These are phyloP conservation scores for Dynastes hyllus DNA, from an alignment of 2,888 invertebrate genomes.

Conservation along the genomic window DNA sequence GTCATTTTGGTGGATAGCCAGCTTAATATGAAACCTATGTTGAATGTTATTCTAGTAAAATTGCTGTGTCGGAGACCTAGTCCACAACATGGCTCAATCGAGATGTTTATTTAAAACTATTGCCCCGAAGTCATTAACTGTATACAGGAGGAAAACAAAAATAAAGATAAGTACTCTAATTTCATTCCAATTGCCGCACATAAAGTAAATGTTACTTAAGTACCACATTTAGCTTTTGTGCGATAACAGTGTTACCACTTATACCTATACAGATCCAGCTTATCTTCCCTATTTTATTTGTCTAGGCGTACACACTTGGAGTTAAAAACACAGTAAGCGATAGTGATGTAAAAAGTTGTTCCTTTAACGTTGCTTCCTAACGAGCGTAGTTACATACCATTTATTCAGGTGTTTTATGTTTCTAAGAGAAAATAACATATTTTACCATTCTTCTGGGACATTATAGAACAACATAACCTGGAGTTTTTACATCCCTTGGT, in stretches of 20 bases:
- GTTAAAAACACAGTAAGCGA: not conserved
- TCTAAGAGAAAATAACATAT: conserved; percentile 20
- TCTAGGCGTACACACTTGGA: not conserved
- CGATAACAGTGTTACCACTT: not conserved
- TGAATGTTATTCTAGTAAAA: no score
- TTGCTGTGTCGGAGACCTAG: no score
- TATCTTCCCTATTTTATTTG: not conserved
- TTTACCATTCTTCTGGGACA: conserved; percentile 30
- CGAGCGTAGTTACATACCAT: conserved; percentile 18
- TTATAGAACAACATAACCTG: conserved; percentile 14
- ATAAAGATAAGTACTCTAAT: not conserved
- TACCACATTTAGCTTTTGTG: not conserved
- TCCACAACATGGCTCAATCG: no score
- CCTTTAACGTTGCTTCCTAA: conserved; percentile 25
- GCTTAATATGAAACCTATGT: no score
- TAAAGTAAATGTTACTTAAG: conserved; percentile 3
- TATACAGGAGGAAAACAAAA: not conserved
- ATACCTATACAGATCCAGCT: not conserved
- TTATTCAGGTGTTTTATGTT: conserved; percentile 29
- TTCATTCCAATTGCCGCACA: not conserved
- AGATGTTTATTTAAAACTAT: no score
- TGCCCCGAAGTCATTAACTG: not conserved
- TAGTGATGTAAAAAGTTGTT: conserved; percentile 21
- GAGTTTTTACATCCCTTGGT: conserved; percentile 35
- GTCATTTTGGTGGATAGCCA: no score